Percentiles rank a stretch among this genome's conserved stretches.
These are phyloP conservation scores for Caenorhabditis sp. DNA, from an alignment of 2,888 invertebrate species.

Conservation along the genomic window DNA sequence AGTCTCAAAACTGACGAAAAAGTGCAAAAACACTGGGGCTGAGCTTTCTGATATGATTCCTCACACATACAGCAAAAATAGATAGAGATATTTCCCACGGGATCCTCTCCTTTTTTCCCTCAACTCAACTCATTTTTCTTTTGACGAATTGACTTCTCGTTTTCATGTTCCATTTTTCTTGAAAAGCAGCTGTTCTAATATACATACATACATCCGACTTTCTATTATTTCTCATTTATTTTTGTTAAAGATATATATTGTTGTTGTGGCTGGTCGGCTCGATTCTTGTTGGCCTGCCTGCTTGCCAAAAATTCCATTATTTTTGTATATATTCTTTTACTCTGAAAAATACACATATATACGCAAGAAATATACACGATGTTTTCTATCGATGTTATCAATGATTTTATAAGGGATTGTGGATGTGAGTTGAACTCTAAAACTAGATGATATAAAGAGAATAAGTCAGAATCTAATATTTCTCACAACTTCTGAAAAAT, in stretches of 20 bases:
- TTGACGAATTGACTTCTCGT: background rate
- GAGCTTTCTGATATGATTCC: too few species aligned
- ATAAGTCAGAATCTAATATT: too few species aligned
- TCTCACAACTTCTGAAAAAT: too few species aligned
- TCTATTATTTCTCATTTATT: background rate
- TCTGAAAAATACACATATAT: background rate
- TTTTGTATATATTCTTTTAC: background rate
- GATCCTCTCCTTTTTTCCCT: background rate
- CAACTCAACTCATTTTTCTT: background rate
- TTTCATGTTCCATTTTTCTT: background rate
- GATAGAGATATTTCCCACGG: background rate
- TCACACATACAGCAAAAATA: too few species aligned
- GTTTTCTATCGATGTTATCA: background rate
- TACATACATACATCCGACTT: background rate
- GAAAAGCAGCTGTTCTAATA: constrained; percentile 1
- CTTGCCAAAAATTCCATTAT: background rate
- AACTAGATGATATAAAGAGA: too few species aligned
- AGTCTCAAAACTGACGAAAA: too few species aligned
- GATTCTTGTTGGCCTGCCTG: too few species aligned
- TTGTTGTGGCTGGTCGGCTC: background rate
- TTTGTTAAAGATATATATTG: background rate
- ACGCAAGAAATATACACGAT: too few species aligned
- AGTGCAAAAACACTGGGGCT: too few species aligned
- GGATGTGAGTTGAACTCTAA: background rate
- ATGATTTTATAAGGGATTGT: background rate